Base-by-base conservation (phyloP, 2,797 vertebrate species). In the Tiaroga cobitis region DNA sequence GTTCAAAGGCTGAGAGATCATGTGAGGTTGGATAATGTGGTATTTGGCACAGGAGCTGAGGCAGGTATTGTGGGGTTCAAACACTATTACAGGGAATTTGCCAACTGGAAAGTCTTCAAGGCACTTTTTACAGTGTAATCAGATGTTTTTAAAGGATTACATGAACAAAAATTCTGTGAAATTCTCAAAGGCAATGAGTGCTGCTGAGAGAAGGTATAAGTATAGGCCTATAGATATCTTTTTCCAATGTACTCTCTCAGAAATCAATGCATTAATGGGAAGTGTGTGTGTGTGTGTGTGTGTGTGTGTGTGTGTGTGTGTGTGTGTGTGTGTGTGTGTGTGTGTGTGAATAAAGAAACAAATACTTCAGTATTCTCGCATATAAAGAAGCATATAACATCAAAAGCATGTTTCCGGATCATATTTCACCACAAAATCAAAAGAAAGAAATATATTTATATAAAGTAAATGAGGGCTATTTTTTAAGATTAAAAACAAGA, bases 21-120 rank as follows among this genome's bases (percentile, higher is more conserved):
- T 81, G 79, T 81, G 79, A 81, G 63, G 79, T 39, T 54, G 65
- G 46, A 54, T 81, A 54, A 39, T 69, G 79, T 69, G 65, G 79
- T 81, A 69, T 69, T 81, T 81, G 79, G 79, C 79, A 69, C 37
- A 69, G 46, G 79, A 81, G 51, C 79, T 54, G 79, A 81, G 29
- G 65, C 32, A 69, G 65, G 46, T 81, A 69, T 26, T 8, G 63
- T 37, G 79, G 79, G 79, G 65, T 69, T 69, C 65, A 69, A 69
- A 81, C 79, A 54, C 65, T 51, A 49, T 39, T 65, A 24, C 8
- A n/a, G 77, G 46, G 65, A 69, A 81, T 69, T 69, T 69, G 79
- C 65, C 79, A 81, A 81, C 79, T 81, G 79, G 63, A 69, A 65
- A 69, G 21, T 46, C 65, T 39, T 69, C 63, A 69, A 81, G 65